phyloP scores from a whole-genome alignment of 1,140 invertebrate genomes.

The Diachasma alloeum region DNA sequence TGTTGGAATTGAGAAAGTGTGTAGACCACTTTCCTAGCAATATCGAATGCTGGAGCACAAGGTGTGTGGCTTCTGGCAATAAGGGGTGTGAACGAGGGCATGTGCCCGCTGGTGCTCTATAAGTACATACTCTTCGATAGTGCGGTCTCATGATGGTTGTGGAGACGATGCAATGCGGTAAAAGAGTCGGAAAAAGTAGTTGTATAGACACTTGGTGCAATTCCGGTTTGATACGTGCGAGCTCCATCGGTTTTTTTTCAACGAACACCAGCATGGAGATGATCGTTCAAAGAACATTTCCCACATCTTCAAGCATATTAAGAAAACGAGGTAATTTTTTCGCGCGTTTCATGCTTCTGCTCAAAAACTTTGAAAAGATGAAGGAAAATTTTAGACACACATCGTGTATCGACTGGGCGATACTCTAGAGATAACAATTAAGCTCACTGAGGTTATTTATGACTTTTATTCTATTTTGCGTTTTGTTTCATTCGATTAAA shows the following conservation, averaged over 20 bases:
- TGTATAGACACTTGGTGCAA: not conserved
- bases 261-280: not conserved
- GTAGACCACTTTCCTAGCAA: not conserved
- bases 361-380: no score
- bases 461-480: no score
- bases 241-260: not conserved
- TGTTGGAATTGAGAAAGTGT: slow-evolving; percentile 2
- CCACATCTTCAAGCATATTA: not conserved
- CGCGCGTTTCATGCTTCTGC: not conserved
- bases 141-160: not conserved
- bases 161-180: not conserved
- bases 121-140: not conserved
- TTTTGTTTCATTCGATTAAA: no score
- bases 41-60: not conserved
- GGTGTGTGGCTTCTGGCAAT: slow-evolving; percentile 4
- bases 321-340: not conserved
- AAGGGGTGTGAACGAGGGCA: slow-evolving; percentile 6
- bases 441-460: no score
- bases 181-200: not conserved
- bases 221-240: not conserved
- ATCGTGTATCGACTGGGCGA: no score
- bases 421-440: no score
- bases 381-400: no score
- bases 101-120: not conserved
- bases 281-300: not conserved